These are phyloP conservation scores for Enteromius paludinosus DNA, from an alignment of 2,797 vertebrate species.

Conservation along the genomic window DNA sequence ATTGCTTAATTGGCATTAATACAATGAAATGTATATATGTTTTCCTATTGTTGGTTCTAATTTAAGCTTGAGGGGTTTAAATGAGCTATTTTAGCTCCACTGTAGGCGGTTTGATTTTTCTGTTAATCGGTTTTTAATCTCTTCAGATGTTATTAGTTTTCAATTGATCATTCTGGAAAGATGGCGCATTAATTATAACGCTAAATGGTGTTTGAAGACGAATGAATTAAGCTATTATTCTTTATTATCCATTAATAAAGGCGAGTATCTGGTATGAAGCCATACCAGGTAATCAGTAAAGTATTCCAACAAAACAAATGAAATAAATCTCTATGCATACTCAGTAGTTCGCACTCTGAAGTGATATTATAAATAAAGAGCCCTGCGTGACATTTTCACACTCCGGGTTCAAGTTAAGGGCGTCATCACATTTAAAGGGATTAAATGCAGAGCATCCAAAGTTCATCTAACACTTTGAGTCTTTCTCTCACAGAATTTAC, in stretches of 20 bases:
- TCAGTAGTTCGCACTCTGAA: constrained; percentile 73
- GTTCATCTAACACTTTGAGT: constrained; percentile 82
- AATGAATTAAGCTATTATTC: not conserved
- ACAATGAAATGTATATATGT: not conserved
- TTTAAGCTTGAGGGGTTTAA: not conserved
- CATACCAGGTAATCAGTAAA: constrained; percentile 1
- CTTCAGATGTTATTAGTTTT: constrained; percentile 11
- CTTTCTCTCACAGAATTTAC: constrained; percentile 79
- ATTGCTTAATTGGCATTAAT: not conserved
- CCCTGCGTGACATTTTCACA: constrained; percentile 81
- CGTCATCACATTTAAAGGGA: constrained; percentile 78
- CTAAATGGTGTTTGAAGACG: not conserved
- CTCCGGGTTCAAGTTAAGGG: constrained; percentile 83
- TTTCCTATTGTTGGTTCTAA: not conserved
- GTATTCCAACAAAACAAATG: constrained; percentile 68
- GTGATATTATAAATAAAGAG: constrained; percentile 78
- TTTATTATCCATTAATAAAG: not conserved
- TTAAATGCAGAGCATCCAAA: constrained; percentile 75
- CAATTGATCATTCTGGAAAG: not conserved
- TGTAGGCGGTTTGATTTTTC: not conserved
- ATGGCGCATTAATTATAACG: not conserved
- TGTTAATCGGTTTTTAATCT: not conserved
- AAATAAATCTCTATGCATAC: constrained; percentile 80
- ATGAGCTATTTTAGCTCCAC: not conserved
- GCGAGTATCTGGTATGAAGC: not conserved